Conservation (phyloP, 2,888 invertebrate genomes). For the Acronicta aceris region DNA sequence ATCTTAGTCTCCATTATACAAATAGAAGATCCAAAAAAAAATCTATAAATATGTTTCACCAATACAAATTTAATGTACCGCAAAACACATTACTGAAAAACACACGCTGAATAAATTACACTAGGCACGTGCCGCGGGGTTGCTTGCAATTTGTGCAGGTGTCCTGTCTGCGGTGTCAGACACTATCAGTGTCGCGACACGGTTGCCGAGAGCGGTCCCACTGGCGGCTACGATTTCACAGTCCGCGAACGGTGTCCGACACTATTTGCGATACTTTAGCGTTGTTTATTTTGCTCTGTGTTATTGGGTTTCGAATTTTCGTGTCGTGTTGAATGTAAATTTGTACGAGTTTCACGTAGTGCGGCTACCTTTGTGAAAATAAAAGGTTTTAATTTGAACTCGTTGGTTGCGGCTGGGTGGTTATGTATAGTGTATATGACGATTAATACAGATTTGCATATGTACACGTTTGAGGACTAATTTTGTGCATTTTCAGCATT, state of each 20-base stretch:
- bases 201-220: constrained; percentile 52
- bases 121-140: constrained; percentile 49
- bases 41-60: constrained; percentile 14
- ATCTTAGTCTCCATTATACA: too few species aligned
- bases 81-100: constrained; percentile 41
- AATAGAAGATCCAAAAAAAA: not conserved
- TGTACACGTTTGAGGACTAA: too few species aligned
- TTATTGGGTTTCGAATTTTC: constrained; percentile 66
- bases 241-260: constrained; percentile 52
- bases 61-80: constrained; percentile 32
- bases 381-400: constrained; percentile 45
- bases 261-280: constrained; percentile 60
- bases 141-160: constrained; percentile 65
- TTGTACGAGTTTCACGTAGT: constrained; percentile 54
- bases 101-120: constrained; percentile 51
- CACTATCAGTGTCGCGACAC: constrained; percentile 63
- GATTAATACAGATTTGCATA: too few species aligned
- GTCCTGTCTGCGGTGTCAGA: constrained; percentile 62
- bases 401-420: constrained; percentile 14
- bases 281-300: constrained; percentile 65
- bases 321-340: constrained; percentile 65
- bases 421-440: constrained; percentile 18
- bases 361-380: constrained; percentile 45
- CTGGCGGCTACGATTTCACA: constrained; percentile 61
- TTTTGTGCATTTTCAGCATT: too few species aligned